Base-by-base conservation (phyloP, 2,113 vertebrate genomes). In the Anolis carolinensis region DNA sequence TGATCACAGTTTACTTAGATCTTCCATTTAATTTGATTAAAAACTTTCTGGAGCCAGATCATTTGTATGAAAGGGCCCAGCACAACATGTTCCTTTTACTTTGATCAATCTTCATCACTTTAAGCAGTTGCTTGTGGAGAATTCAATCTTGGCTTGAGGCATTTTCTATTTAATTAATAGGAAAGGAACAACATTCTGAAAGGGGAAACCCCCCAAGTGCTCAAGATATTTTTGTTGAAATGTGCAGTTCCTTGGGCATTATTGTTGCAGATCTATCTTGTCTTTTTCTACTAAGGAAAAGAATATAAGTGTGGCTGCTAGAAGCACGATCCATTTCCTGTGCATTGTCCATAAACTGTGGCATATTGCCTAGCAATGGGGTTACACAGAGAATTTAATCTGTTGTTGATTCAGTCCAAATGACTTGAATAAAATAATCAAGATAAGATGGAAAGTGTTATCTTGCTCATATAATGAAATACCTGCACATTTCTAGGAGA, bases 1-100 rank as follows among this genome's bases (percentile, higher is more conserved):
- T 92, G 94, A 93, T 95, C 89, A 92, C 79, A 88, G 86, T 89
- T 93, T 95, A 94, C 94, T 95, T 94, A 92, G 84, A 93, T 92
- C 68, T 50, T 91, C 89, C 87, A 95, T 87, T 95, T 95, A 94
- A 93, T 91, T 93, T 93, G 89, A 94, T 95, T 88, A 94, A 95
- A 92, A 86, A 1, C 48, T 91, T 94, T 92, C 92, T 92, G 87
- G 80, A 94, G 93, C 93, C 90, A 94, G 94, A 91, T 91, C 90
- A 93, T 89, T 94, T 92, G 89, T 92, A 92, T 92, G 94, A 93
- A 89, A 88, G 90, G 67, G 75, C 89, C 85, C 89, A 88, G 86
- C 1, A 3, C 90, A 91, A 88, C 87, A 92, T 91, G 86, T 93
- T 89, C 86, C 59, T 55, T 91, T 93, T 85, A 87, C 72, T 91